phyloP scores from a whole-genome alignment of 1,140 invertebrate species.

The Aleiodes sp. region DNA sequence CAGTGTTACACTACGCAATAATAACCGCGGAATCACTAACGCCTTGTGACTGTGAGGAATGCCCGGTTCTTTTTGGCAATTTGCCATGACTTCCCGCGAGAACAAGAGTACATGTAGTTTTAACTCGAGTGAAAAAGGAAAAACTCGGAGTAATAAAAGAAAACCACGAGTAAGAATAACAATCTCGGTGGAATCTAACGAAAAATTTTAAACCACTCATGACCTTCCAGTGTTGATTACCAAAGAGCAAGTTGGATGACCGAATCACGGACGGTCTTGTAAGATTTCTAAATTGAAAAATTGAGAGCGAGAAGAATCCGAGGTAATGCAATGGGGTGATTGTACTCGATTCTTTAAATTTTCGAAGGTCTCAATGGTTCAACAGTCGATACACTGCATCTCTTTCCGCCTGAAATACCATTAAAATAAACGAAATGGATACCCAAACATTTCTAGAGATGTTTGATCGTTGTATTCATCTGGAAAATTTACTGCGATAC shows the following conservation, averaged over 20 bases:
- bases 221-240: constrained; percentile 7
- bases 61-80: constrained; percentile 24
- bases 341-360: background rate
- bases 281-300: background rate
- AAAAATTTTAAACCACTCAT: background rate
- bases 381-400: no score
- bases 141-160: background rate
- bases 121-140: background rate
- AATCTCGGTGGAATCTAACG: background rate
- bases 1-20: constrained; percentile 15
- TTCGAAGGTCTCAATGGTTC: no score
- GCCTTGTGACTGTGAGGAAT: constrained; percentile 30
- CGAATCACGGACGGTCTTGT: background rate
- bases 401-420: no score
- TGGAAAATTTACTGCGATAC: no score
- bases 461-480: no score
- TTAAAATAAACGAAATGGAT: no score
- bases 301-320: background rate
- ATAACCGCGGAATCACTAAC: constrained; percentile 34
- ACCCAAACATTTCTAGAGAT: no score
- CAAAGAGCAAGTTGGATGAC: background rate
- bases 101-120: constrained; percentile 17
- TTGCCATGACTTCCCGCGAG: constrained; percentile 33
- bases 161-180: background rate
- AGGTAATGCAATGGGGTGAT: background rate